Evolutionary conservation across 2,113 vertebrate genomes (phyloP).

Genomic region (Centropristis striata): DNA sequence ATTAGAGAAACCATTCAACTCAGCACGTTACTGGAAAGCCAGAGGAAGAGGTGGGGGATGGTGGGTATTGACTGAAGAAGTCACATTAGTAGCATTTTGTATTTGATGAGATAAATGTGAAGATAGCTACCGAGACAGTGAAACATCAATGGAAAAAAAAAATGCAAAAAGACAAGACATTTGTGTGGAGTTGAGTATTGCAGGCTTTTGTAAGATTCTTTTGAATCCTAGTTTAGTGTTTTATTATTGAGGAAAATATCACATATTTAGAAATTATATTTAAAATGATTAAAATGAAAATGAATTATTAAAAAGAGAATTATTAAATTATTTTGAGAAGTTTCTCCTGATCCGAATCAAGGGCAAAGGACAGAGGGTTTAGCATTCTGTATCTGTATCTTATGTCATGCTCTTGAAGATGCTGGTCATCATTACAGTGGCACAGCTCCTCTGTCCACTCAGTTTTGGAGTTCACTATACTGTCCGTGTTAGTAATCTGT

Average conservation of each 20-base stretch:
- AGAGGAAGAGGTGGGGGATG: slow-evolving; percentile 34
- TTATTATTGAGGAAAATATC: background rate
- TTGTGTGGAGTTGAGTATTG: background rate
- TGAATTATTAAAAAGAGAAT: too few species aligned
- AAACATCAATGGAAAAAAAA: background rate
- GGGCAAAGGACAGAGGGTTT: too few species aligned
- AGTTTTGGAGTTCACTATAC: background rate
- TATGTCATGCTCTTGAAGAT: background rate
- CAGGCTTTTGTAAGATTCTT: background rate
- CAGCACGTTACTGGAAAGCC: slow-evolving; percentile 45
- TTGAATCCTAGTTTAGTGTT: background rate
- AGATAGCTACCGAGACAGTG: background rate
- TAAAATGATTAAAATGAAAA: too few species aligned
- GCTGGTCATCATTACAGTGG: background rate
- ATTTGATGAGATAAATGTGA: background rate
- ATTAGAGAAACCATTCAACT: slow-evolving; percentile 58
- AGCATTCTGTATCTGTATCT: background rate
- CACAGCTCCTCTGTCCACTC: background rate
- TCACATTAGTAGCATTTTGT: background rate
- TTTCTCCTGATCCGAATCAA: too few species aligned
- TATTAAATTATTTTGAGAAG: too few species aligned
- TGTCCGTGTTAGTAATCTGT: background rate
- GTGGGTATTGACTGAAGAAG: background rate
- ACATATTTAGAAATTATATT: too few species aligned
- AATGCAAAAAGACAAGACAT: background rate